Evolutionary conservation across 2,797 vertebrate species (phyloP).

Genomic region (Malacoraja senta): DNA sequence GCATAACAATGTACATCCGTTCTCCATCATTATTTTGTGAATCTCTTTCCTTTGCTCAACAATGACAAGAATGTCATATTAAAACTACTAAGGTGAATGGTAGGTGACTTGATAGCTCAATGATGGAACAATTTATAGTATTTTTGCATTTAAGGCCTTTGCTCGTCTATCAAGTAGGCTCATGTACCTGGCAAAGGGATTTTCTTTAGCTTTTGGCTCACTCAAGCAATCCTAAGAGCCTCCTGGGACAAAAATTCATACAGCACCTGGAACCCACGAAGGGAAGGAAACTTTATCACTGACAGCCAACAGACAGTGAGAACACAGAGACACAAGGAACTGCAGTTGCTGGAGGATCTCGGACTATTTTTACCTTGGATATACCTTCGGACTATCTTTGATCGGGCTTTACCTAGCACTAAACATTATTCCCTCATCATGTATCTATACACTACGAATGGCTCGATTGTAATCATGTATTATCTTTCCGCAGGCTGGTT

Average conservation of each 20-base stretch:
- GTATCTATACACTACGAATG: no score
- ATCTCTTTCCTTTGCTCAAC: background rate
- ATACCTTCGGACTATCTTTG: no score
- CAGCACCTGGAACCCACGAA: background rate
- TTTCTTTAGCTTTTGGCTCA: background rate
- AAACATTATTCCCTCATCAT: no score
- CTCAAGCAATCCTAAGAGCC: background rate
- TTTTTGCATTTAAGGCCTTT: background rate
- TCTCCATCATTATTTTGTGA: background rate
- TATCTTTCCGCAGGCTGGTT: no score
- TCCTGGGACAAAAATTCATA: no score
- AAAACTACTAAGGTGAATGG: background rate
- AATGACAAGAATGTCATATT: background rate
- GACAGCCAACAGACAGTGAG: background rate
- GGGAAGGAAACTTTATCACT: background rate
- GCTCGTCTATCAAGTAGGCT: background rate
- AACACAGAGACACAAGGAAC: background rate
- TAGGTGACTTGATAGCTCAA: background rate
- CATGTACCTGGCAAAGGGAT: background rate
- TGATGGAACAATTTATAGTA: background rate
- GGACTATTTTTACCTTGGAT: no score
- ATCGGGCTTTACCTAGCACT: no score
- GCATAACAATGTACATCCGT: background rate
- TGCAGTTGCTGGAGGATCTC: no score
- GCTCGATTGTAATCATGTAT: no score